Evolutionary conservation across 2,113 vertebrate species (phyloP).

Genomic region (Percina caprodes): DNA sequence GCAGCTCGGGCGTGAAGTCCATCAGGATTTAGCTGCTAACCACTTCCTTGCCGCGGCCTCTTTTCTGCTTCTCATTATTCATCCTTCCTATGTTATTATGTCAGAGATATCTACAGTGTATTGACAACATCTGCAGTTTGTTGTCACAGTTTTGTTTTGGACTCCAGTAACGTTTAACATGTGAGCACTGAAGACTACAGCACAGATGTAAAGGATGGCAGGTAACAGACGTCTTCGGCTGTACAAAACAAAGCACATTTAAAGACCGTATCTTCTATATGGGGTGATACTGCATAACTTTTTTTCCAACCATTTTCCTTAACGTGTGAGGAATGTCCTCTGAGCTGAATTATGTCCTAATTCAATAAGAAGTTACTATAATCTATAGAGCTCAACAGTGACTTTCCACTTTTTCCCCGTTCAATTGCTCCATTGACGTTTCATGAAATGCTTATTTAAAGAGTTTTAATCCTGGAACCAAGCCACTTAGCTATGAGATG

Average conservation of each 20-base stretch:
- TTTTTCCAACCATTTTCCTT: constrained; percentile 4
- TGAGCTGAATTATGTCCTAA: constrained; percentile 35
- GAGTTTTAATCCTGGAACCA: too few relatives aligned
- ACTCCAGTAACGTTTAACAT: constrained; percentile 9
- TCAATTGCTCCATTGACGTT: too few relatives aligned
- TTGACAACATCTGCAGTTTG: constrained; percentile 27
- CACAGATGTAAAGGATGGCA: constrained; percentile 21
- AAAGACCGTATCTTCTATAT: constrained; percentile 27
- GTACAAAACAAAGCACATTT: constrained; percentile 37
- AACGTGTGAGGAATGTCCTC: constrained; percentile 4
- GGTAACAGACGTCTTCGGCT: constrained; percentile 8
- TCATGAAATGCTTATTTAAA: too few relatives aligned
- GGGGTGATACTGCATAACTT: neutral
- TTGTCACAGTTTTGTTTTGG: neutral
- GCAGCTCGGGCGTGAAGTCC: constrained; percentile 36
- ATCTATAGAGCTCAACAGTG: neutral
- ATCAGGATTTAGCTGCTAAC: constrained; percentile 50
- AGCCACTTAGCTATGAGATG: too few relatives aligned
- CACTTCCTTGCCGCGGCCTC: constrained; percentile 62
- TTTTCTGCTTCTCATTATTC: constrained; percentile 6
- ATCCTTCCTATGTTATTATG: constrained; percentile 2
- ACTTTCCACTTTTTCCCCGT: too few relatives aligned
- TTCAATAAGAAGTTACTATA: constrained; percentile 31
- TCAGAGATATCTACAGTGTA: constrained; percentile 48
- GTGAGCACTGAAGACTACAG: constrained; percentile 18